Evolutionary conservation across 2,113 vertebrate genomes (phyloP), one percentile per base, ranked within the genome.

Genomic region (Pitta sordida): DNA sequence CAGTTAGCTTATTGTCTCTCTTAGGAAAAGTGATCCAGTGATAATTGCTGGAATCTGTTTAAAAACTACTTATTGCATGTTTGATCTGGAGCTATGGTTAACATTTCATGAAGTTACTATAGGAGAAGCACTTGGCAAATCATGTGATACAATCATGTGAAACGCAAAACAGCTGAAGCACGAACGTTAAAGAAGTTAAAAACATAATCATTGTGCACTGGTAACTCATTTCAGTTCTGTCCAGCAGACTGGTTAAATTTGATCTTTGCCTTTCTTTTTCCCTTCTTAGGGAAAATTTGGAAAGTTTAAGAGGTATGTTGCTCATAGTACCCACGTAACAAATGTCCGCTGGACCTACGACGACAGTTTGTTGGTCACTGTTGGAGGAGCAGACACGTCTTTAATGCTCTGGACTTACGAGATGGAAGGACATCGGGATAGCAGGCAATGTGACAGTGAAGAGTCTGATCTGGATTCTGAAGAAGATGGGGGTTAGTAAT

Each of bases 401-500:
- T 97, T 99, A 75, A 99, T 99, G 99, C 98, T 99, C 37, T 99
- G 99, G 99, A 98, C 98, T 83, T 98, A 99, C 0, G 98, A 99
- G 95, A 74, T 96, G 14, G 99, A 99, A 86, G 98, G 98, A 81
- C 98, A 98, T 87, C 97, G 98, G 44, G 99, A 99, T 17, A 98
- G 97, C 56, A 98, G 98, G 75, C 98, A 98, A 76, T 99, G 98
- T 69, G 99, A 99, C 95, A 99, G 99, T 30, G 99, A 99, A 83
- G 99, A 99, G 86, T 99, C 99, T 11, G 99, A 99, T 83, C 96
- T 98, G 5, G 99, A 99, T 94, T 99, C 99, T 44, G 99, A 99
- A 91, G 99, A 99, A 86, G 99, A 99, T 84, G 99, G 99, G 90
- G 99, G 99, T 99, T 94, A 95, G 97, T 95, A 67, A 26, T 39